Base-by-base conservation (phyloP, 2,888 invertebrate species). In the Cacoxenus indagator region DNA sequence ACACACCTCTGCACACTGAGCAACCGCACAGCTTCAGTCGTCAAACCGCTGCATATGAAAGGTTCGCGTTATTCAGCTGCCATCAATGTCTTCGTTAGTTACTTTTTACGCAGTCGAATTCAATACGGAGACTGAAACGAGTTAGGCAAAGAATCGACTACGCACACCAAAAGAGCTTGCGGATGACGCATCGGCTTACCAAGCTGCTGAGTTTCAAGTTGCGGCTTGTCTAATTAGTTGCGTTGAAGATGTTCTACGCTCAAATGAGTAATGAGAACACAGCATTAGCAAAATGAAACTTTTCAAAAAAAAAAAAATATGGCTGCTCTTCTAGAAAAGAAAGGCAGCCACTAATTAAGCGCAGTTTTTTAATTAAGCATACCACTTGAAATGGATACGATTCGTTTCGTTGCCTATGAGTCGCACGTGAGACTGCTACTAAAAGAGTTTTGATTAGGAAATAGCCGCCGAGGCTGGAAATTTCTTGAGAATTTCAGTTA, bases 141-240 rank as follows among this genome's bases (percentile, higher is more conserved):
- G n/a, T n/a, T n/a, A n/a, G n/a, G n/a, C n/a, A n/a, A n/a, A n/a
- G n/a, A n/a, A n/a, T n/a, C n/a, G n/a, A n/a, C n/a, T n/a, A n/a
- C n/a, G n/a, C n/a, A n/a, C n/a, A n/a, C n/a, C n/a, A n/a, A n/a
- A n/a, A n/a, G 22, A 6, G 51, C 3, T 22, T 6, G 22, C 17
- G 22, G 1, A 1, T 9, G 22, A 5, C 8, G 6, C 17, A 14
- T 2, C 17, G 59, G 59, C 31, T 19, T 11, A 5, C 37, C 24
- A 54, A n/a, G 37, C 59, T 31, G n/a, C 59, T 31, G 31, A 59
- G 59, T 59, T 59, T 59, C 37, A 59, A 59, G 59, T 59, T 59
- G 31, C 31, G 59, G 29, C 19, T 31, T 45, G 22, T 62, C 61
- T 62, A 62, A 62, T 62, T 62, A 62, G 45, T 62, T 62, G 22